phyloP scores from a whole-genome alignment of 2,797 vertebrate genomes.

The Squalus acanthias region DNA sequence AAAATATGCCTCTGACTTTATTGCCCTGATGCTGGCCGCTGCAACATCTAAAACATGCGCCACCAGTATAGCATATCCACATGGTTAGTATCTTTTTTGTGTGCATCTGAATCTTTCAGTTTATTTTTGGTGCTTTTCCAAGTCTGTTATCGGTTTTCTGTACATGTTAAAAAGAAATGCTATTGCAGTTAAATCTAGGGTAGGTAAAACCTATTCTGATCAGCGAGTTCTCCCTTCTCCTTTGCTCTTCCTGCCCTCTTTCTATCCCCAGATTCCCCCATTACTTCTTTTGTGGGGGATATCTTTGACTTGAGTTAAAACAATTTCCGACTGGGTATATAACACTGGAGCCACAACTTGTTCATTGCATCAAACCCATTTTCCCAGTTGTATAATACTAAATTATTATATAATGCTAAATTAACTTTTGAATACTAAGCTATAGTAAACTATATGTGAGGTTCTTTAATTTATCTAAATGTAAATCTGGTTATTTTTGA shows the following conservation, averaged over 20 bases:
- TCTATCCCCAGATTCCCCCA: background rate
- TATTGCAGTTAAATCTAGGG: background rate
- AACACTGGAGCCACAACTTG: background rate
- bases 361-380: background rate
- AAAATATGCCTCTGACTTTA: constrained; percentile 88
- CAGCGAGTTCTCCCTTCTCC: background rate
- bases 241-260: background rate
- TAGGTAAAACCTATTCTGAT: background rate
- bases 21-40: constrained; percentile 95
- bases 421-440: background rate
- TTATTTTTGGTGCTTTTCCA: background rate
- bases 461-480: background rate
- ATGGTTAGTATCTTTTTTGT: constrained; percentile 65
- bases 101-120: background rate
- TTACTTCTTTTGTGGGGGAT: background rate
- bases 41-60: constrained; percentile 97
- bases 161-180: background rate
- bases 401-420: background rate
- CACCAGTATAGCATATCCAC: constrained; percentile 89
- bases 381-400: background rate
- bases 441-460: background rate
- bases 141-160: background rate
- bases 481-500: background rate
- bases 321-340: background rate
- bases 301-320: background rate